Evolutionary conservation across 2,888 invertebrate genomes (phyloP), one percentile per base, ranked within the genome.

Genomic region (Drosophila imparisetae): DNA sequence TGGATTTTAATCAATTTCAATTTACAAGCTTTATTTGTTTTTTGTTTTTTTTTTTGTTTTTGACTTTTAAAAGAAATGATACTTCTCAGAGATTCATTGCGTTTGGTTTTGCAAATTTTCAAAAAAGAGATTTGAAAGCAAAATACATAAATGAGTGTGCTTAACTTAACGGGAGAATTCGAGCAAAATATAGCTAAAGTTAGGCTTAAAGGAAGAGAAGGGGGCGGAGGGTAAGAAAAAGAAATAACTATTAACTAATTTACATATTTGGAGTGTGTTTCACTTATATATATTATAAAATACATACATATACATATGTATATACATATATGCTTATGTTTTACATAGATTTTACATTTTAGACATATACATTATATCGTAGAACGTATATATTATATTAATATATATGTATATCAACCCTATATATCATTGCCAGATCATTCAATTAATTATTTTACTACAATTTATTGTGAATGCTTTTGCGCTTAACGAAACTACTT

Each of bases 201-300:
- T 15, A 45, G 45, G 45, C 15, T 15, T 45, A 15, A 15, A 6
- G 49, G 40, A 49, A 11, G n/a, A 57, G 50, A 15, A 5, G 53
- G 52, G 24, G 24, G 48, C 18, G 42, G 21, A 36, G 21, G 32
- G 42, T 45, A 38, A 34, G 38, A 49, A 70, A 62, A 53, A 40
- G 67, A 66, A 71, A 52, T 55, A 67, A 63, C 55, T 60, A 72
- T 40, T 66, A 69, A 72, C 78, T 86, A 90, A 84, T 87, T 81
- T 90, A 89, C 90, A 90, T 90, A 84, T 89, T 89, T 89, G 89
- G 90, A 89, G 87, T 87, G 87, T 87, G 89, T 80, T 80, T 83
- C 65, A 72, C 85, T 89, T 84, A 38, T 24, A 24, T 15, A 45
- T 45, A 45, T 45, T 45, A 24, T 73, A 65, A 49, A 55, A 65